These are phyloP conservation scores for Ryuthela nishihirai DNA, from an alignment of 2,888 invertebrate species.

Conservation along the genomic window DNA sequence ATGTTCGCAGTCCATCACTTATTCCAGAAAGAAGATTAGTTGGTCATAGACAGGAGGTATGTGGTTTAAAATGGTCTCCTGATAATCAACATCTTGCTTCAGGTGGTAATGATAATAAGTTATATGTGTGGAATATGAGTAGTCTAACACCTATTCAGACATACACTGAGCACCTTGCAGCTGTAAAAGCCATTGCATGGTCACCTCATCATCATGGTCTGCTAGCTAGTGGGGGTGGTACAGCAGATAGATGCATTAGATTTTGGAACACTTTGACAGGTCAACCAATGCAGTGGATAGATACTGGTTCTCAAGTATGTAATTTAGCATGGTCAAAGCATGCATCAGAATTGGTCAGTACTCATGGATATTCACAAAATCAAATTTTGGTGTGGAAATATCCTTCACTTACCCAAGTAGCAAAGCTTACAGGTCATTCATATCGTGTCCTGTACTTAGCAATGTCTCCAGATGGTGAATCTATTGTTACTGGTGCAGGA, in stretches of 20 bases:
- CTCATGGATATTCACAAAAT: conserved; percentile 98
- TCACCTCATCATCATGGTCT: conserved; percentile 97
- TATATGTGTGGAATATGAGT: conserved; percentile 88
- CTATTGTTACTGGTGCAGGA: conserved; percentile 97
- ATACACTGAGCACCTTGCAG: conserved; percentile 94
- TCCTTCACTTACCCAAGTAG: conserved; percentile 92
- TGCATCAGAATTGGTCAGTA: conserved; percentile 88
- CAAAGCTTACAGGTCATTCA: conserved; percentile 94
- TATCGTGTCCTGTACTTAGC: conserved; percentile 94
- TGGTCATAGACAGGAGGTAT: conserved; percentile 94
- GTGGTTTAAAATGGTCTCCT: conserved; percentile 97
- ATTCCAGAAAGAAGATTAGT: conserved; percentile 76
- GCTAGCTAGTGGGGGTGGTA: conserved; percentile 97
- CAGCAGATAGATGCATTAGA: conserved; percentile 91
- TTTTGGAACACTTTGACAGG: conserved; percentile 99
- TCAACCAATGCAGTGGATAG: conserved; percentile 96
- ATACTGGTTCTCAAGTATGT: conserved; percentile 97
- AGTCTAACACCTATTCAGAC: conserved; percentile 86
- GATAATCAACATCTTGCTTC: conserved; percentile 96
- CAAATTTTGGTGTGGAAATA: conserved; percentile 99
- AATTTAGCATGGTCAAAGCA: conserved; percentile 99
- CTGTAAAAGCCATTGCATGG: conserved; percentile 98
- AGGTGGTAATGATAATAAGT: conserved; percentile 95
- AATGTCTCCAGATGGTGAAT: conserved; percentile 95
- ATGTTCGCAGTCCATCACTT: conserved; percentile 76